Percentiles rank a stretch among this genome's conserved stretches.
Evolutionary conservation across 2,113 vertebrate genomes (phyloP).

Genomic region (Terrapene triunguis): DNA sequence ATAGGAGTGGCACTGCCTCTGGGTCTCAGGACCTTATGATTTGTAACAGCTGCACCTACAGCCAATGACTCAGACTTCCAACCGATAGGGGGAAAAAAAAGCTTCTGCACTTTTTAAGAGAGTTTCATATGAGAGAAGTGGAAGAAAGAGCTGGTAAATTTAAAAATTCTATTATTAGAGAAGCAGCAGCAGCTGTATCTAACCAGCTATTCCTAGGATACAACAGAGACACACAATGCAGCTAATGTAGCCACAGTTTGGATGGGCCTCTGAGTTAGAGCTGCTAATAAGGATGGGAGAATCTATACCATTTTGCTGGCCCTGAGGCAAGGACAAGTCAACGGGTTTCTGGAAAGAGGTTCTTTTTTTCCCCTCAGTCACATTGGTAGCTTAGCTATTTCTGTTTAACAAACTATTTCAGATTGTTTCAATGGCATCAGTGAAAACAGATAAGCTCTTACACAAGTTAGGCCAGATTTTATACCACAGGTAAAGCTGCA

Average conservation of each 20-base stretch:
- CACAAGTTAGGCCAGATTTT: background rate
- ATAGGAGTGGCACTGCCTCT: background rate
- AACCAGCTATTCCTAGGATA: conserved; percentile 43
- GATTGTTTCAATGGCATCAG: background rate
- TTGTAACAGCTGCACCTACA: background rate
- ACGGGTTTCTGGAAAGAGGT: background rate
- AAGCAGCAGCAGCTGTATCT: conserved; percentile 66
- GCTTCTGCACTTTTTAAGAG: conserved; percentile 28
- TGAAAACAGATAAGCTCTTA: background rate
- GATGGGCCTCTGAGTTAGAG: conserved; percentile 7
- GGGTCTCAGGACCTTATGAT: background rate
- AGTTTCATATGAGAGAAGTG: conserved; percentile 46
- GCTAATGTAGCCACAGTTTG: background rate
- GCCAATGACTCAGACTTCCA: background rate
- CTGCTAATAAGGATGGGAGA: conserved; percentile 7
- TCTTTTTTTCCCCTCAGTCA: background rate
- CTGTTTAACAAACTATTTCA: background rate
- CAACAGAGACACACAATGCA: conserved; percentile 12
- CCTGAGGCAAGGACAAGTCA: conserved; percentile 25
- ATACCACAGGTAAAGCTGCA: background rate
- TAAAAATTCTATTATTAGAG: conserved; percentile 55
- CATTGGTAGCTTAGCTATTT: background rate
- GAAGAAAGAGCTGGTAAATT: conserved; percentile 47
- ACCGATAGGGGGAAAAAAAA: background rate
- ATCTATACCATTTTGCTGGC: conserved; percentile 40